These are phyloP conservation scores for Choristoneura fumiferana DNA, from an alignment of 1,140 invertebrate species.

Conservation along the genomic window DNA sequence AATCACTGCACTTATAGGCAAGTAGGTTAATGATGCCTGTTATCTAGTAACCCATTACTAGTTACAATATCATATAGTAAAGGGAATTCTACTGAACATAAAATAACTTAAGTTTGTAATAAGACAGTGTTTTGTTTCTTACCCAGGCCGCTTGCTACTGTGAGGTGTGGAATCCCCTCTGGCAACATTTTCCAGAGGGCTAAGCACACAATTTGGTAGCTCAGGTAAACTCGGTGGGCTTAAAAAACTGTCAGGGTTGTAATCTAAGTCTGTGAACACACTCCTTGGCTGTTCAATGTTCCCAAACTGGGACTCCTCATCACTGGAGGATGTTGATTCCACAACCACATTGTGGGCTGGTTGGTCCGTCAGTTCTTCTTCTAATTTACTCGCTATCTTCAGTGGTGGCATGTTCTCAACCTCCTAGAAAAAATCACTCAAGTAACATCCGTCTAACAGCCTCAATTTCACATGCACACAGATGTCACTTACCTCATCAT, in stretches of 20 bases:
- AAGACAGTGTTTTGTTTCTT: conserved; percentile 20
- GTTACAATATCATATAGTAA: neutral
- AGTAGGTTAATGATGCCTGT: conserved; percentile 11
- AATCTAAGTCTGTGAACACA: conserved; percentile 65
- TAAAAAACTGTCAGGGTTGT: conserved; percentile 67
- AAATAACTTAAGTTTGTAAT: neutral
- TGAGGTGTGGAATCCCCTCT: conserved; percentile 71
- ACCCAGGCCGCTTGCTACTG: conserved; percentile 67
- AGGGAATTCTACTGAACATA: neutral
- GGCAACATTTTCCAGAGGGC: conserved; percentile 70
- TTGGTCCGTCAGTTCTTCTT: conserved; percentile 51
- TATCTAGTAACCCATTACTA: conserved; percentile 18
- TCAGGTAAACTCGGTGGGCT: conserved; percentile 74
- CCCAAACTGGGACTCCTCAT: conserved; percentile 50
- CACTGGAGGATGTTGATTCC: conserved; percentile 68
- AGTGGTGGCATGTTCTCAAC: conserved; percentile 64
- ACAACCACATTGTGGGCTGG: conserved; percentile 63
- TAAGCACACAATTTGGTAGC: conserved; percentile 64
- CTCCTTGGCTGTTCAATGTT: conserved; percentile 54
- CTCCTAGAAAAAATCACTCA: conserved; percentile 35
- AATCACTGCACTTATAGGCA: neutral
- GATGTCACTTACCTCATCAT: conserved; percentile 62
- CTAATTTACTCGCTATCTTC: conserved; percentile 49
- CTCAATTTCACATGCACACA: conserved; percentile 7
- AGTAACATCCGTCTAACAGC: neutral